Conservation (phyloP, 2,888 invertebrate genomes). For the Balanococcus diminutus region DNA sequence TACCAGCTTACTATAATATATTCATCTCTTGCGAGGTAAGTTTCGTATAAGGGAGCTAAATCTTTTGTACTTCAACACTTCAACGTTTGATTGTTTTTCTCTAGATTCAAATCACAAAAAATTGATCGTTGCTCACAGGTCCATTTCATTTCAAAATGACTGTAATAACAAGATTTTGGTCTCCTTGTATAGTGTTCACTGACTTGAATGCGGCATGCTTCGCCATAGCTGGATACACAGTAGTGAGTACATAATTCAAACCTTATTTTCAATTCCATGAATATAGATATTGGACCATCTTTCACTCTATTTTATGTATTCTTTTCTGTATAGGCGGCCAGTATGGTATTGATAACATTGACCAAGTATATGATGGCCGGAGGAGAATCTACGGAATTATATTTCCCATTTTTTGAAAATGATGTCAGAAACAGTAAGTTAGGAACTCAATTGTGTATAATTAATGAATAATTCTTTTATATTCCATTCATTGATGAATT, state of each 20-base stretch:
- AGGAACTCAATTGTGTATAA: not conserved
- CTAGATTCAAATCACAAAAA: not conserved
- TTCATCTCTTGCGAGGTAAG: no score
- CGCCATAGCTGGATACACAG: constrained; percentile 80
- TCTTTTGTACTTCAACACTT: no score
- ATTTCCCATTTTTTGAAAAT: constrained; percentile 87
- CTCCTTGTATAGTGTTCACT: constrained; percentile 85
- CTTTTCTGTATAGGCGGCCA: constrained; percentile 67
- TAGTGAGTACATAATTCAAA: constrained; percentile 62
- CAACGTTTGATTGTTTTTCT: no score
- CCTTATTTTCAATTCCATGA: not conserved
- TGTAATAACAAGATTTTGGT: constrained; percentile 80
- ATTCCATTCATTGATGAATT: not conserved
- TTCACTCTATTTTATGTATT: constrained; percentile 42
- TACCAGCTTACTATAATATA: no score
- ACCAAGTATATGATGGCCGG: constrained; percentile 79
- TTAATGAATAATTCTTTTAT: not conserved
- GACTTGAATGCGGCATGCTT: constrained; percentile 77
- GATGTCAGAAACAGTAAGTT: constrained; percentile 77
- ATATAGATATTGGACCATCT: no score
- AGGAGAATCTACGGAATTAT: constrained; percentile 88
- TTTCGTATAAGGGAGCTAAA: no score
- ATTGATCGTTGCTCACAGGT: not conserved
- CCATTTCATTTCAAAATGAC: constrained; percentile 66
- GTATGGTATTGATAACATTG: constrained; percentile 75